Percentiles rank a stretch among this genome's conserved stretches.
phyloP scores from a whole-genome alignment of 2,888 invertebrate genomes.

The Craniophora ligustri region DNA sequence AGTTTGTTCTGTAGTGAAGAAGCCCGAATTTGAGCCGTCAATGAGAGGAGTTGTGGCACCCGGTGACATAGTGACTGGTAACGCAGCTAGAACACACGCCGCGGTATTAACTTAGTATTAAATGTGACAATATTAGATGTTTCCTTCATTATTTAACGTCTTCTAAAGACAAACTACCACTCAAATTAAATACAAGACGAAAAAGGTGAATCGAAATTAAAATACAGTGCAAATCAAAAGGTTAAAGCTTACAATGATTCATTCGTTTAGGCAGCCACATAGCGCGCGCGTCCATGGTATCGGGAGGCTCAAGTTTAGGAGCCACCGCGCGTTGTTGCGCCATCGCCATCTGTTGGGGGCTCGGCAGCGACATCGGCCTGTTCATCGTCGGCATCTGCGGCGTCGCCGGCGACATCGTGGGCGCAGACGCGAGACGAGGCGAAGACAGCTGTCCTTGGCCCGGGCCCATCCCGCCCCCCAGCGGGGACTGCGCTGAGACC shows the following conservation, averaged over 20 bases:
- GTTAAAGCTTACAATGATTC: slow-evolving; percentile 90
- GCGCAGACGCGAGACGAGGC: slow-evolving; percentile 80
- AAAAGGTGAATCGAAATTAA: slow-evolving; percentile 54
- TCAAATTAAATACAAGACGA: slow-evolving; percentile 22
- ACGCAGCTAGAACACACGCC: slow-evolving; percentile 72
- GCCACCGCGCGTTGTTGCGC: slow-evolving; percentile 82
- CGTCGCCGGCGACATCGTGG: slow-evolving; percentile 82
- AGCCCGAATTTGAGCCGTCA: slow-evolving; percentile 77
- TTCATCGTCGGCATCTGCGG: slow-evolving; percentile 81
- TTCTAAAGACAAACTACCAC: slow-evolving; percentile 21
- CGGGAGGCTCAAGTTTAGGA: slow-evolving; percentile 89
- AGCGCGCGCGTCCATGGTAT: slow-evolving; percentile 88
- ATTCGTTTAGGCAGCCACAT: slow-evolving; percentile 91
- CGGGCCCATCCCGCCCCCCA: slow-evolving; percentile 62
- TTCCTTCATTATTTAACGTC: not conserved
- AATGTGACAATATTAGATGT: not conserved
- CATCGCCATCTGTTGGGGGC: slow-evolving; percentile 79
- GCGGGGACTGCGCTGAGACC: slow-evolving; percentile 59
- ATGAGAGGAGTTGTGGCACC: slow-evolving; percentile 81
- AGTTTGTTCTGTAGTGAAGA: slow-evolving; percentile 81
- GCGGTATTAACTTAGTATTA: slow-evolving; percentile 5
- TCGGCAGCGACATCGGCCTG: slow-evolving; percentile 79
- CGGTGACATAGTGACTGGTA: slow-evolving; percentile 84
- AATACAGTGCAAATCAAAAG: slow-evolving; percentile 64
- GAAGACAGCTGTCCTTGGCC: slow-evolving; percentile 81